Conservation (phyloP, 2,113 vertebrate species). For the Otis tarda region DNA sequence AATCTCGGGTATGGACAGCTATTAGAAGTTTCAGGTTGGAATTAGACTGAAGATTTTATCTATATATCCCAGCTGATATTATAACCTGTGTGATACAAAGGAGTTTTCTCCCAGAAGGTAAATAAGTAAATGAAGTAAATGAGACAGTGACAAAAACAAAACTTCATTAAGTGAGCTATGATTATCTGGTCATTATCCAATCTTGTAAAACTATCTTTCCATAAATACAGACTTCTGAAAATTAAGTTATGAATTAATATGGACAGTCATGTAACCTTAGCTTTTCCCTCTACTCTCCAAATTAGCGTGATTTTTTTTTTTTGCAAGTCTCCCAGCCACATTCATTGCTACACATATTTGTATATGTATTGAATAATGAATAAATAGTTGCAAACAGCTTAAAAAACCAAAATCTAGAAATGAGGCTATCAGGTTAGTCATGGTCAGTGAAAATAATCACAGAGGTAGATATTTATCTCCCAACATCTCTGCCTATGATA, state of each 20-base stretch:
- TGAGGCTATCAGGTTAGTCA: not conserved
- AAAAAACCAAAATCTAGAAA: not conserved
- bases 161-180: fast-evolving
- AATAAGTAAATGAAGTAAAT: not conserved
- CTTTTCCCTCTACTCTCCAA: not conserved
- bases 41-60: not conserved
- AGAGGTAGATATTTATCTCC: not conserved
- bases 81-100: not conserved
- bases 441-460: not conserved
- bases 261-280: not conserved
- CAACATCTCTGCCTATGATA: not conserved
- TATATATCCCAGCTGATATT: not conserved
- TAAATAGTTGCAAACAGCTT: not conserved
- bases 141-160: not conserved
- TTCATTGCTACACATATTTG: not conserved
- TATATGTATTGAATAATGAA: not conserved
- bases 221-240: not conserved
- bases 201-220: not conserved
- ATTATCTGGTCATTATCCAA: not conserved
- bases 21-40: not conserved
- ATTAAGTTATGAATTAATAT: not conserved
- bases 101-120: not conserved
- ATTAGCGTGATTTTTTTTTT: not conserved
- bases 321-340: not conserved
- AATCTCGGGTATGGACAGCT: fast-evolving